Evolutionary conservation across 37 sponge, comb jelly and placozoan genomes (phyloP), one percentile per base, ranked within the genome.

Genomic region (Petrosia ficiformis): DNA sequence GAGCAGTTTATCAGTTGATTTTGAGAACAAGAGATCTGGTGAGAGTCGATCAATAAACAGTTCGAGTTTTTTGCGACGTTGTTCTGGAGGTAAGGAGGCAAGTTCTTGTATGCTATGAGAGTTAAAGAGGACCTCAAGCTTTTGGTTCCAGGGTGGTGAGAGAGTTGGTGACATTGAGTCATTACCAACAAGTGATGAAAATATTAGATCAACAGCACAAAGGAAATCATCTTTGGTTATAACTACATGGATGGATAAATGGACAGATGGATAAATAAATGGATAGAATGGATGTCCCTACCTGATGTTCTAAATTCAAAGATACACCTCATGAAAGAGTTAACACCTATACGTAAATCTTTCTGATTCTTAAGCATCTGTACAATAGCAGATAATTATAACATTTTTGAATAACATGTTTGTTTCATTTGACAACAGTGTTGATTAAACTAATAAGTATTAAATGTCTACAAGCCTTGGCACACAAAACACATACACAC

Each of bases 301-400:
- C 81, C 73, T 32, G 31, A 40, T 24, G 42, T 83, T 28, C 25
- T 44, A 21, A 41, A 75, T 41, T 76, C 65, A 39, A 31, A 40
- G 33, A 70, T 41, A 58, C 54, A 75, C 57, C 58, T 33, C 77
- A 42, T 67, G 69, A 82, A 11, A 11, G 56, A 74, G 75, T 82
- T 74, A 37, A 82, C 34, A 0, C 42, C 57, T 32, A 74, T 68
- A 30, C 41, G 36, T 0, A 57, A 25, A 26, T 74, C 70, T 24
- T 42, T 30, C 34, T 82, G 74, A 65, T 35, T 81, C 25, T 29
- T 66, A 19, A 39, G 73, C 25, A 73, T 31, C 74, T 82, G 57
- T 5, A n/a, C n/a, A n/a, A n/a, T n/a, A n/a, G n/a, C n/a, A n/a
- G n/a, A n/a, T n/a, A n/a, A n/a, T n/a, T n/a, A n/a, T n/a, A n/a